A percentile compares a stretch with the other conserved stretches of the same genome.
These are phyloP conservation scores for Cinclus cinclus DNA, from an alignment of 2,113 vertebrate genomes.

Conservation along the genomic window DNA sequence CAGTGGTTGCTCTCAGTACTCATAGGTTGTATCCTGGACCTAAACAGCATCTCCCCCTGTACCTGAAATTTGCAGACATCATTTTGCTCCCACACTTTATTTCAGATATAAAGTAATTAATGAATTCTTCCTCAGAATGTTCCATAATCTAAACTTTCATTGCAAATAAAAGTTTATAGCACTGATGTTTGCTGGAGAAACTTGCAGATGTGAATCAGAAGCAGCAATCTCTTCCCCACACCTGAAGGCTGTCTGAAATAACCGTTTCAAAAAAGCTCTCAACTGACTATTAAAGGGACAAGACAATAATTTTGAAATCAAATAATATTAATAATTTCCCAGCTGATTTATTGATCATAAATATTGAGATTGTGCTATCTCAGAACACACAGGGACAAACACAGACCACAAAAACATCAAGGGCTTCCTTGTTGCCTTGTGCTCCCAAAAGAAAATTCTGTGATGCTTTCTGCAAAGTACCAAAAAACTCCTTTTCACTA, in stretches of 20 bases:
- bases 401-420: background rate
- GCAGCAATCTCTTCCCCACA: background rate
- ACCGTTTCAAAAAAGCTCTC: background rate
- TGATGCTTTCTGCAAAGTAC: background rate
- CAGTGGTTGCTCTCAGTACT: background rate
- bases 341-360: background rate
- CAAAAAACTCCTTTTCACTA: background rate
- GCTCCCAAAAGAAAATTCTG: background rate
- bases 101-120: background rate
- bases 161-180: background rate
- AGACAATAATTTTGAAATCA: background rate
- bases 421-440: background rate
- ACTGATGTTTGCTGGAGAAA: background rate
- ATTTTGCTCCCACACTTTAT: background rate
- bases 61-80: background rate
- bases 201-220: background rate
- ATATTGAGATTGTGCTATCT: background rate
- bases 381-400: background rate
- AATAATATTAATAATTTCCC: background rate
- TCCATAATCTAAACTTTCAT: background rate
- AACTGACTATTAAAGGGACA: background rate
- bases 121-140: background rate
- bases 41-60: background rate
- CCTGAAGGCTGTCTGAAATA: background rate
- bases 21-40: accelerated